These are phyloP conservation scores for Mimachlamys varia DNA, from an alignment of 2,888 invertebrate species.

Conservation along the genomic window DNA sequence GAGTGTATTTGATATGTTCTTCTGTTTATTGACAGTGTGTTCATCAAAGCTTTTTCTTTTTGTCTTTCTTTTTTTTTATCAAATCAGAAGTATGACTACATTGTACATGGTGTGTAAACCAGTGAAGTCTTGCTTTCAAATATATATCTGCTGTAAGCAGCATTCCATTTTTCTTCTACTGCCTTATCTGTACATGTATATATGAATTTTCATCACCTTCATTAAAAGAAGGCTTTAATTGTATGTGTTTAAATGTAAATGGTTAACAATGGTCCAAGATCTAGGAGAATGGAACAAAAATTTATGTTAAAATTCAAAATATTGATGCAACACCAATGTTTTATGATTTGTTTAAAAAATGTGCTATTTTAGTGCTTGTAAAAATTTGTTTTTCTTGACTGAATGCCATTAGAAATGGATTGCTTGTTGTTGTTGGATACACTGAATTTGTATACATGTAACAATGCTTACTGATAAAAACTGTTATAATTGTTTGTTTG, in stretches of 20 bases:
- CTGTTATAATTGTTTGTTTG: neutral
- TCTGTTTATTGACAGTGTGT: neutral
- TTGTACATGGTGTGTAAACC: neutral
- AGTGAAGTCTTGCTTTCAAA: neutral
- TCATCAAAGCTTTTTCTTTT: neutral
- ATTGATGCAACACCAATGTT: neutral
- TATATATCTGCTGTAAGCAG: neutral
- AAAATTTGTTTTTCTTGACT: slow-evolving; percentile 6
- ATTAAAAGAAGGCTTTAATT: neutral
- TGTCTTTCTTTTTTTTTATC: no score
- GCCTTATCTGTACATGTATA: slow-evolving; percentile 23
- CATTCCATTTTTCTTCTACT: slow-evolving; percentile 8
- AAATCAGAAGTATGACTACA: neutral
- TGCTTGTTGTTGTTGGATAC: neutral
- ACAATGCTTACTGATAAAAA: neutral
- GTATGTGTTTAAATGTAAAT: neutral
- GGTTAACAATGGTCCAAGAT: slow-evolving; percentile 32
- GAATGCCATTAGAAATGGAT: slow-evolving; percentile 17
- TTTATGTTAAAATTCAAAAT: neutral
- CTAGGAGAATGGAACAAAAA: neutral
- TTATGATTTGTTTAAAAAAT: neutral
- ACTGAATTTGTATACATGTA: neutral
- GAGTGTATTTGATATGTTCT: neutral
- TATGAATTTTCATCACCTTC: neutral
- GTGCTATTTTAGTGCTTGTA: slow-evolving; percentile 16